Conservation (phyloP, 2,888 invertebrate genomes). For the Loripinus fragilis region DNA sequence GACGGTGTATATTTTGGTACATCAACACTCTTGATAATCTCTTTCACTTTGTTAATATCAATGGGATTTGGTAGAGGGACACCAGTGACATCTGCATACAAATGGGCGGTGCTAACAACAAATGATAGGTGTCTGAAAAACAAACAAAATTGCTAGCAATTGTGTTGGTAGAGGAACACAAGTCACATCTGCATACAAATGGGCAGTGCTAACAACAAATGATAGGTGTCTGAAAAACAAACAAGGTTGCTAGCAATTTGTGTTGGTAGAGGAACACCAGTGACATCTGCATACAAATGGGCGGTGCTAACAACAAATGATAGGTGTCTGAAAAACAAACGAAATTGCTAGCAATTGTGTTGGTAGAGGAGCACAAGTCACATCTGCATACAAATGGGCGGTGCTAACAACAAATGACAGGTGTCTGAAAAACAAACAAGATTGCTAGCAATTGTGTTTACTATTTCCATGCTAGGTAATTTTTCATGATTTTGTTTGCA, state of each 20-base stretch:
- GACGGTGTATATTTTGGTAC: conserved; percentile 75
- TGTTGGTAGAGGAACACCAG: conserved; percentile 64
- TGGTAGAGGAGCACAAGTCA: conserved; percentile 63
- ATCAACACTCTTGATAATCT: conserved; percentile 58
- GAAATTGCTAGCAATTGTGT: neutral
- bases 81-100: conserved; percentile 75
- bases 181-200: conserved; percentile 76
- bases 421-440: conserved; percentile 72
- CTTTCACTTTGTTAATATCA: conserved; percentile 42
- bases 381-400: conserved; percentile 78
- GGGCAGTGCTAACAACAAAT: conserved; percentile 77
- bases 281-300: conserved; percentile 77
- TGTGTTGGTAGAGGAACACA: conserved; percentile 58
- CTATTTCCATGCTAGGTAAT: no score
- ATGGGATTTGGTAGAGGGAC: conserved; percentile 69
- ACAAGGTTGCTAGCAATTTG: conserved; percentile 58
- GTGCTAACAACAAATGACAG: conserved; percentile 75
- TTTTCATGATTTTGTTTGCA: no score
- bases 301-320: conserved; percentile 77
- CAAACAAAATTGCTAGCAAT: neutral
- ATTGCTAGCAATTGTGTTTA: neutral
- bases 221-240: conserved; percentile 73
- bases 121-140: conserved; percentile 77
- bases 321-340: conserved; percentile 72
- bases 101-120: conserved; percentile 76